phyloP scores from a whole-genome alignment of 2,888 invertebrate species.

The Heliconius ethilla region DNA sequence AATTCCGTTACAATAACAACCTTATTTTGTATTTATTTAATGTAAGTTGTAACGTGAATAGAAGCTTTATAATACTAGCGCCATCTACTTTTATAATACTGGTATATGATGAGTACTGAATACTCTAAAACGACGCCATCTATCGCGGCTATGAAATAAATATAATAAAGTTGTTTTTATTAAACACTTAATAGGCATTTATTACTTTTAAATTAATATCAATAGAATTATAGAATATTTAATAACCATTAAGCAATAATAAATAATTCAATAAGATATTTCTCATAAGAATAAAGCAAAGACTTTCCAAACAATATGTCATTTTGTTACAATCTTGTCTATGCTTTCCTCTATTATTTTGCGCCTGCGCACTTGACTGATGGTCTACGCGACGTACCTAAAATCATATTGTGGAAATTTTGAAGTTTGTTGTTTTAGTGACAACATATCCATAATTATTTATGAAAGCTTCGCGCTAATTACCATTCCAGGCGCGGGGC shows the following conservation, averaged over 20 bases:
- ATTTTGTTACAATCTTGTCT: conserved; percentile 61
- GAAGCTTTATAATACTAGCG: not conserved
- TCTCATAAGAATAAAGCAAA: conserved; percentile 22
- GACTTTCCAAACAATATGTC: conserved; percentile 39
- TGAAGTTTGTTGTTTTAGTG: conserved; percentile 82
- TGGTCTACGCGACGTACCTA: conserved; percentile 80
- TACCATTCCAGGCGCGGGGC: conserved; percentile 77
- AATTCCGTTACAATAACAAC: too few relatives aligned
- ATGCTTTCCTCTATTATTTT: conserved; percentile 79
- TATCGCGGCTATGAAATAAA: not conserved
- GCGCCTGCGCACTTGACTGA: conserved; percentile 82
- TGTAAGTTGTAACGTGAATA: not conserved
- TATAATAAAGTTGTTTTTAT: not conserved
- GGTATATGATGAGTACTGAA: not conserved
- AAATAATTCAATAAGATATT: conserved; percentile 8
- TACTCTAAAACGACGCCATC: not conserved
- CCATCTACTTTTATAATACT: not conserved
- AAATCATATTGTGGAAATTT: conserved; percentile 81
- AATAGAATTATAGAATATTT: not conserved
- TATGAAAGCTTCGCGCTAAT: conserved; percentile 80
- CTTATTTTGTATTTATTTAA: too few relatives aligned
- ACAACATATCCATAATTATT: conserved; percentile 78
- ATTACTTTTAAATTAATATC: not conserved
- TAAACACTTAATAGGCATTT: not conserved
- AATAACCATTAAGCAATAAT: not conserved